Conservation (phyloP, 2,113 vertebrate genomes). For the Mionectes macconnelli region DNA sequence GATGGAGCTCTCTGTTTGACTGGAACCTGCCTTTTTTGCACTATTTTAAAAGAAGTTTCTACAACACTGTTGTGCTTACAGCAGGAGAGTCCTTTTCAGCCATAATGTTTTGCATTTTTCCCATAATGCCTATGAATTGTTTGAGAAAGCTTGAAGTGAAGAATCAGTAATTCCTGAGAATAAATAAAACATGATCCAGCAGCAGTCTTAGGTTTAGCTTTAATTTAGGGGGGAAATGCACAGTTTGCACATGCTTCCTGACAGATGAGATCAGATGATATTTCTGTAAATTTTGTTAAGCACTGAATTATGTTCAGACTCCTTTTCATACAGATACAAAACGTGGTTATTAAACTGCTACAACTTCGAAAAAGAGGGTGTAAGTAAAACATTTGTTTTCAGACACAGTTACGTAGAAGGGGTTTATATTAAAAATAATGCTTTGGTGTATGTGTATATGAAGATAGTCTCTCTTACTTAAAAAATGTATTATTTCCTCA, state of each 20-base stretch:
- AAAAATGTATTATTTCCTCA: neutral
- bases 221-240: neutral
- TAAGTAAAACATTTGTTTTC: neutral
- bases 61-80: neutral
- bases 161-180: neutral
- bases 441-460: neutral
- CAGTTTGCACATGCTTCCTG: neutral
- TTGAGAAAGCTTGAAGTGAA: neutral
- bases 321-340: neutral
- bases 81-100: neutral
- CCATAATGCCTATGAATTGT: neutral
- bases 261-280: neutral
- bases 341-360: neutral
- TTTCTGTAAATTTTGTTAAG: slow-evolving; percentile 1
- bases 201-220: neutral
- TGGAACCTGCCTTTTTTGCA: neutral
- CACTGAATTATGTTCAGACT: neutral
- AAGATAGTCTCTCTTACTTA: neutral
- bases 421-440: neutral
- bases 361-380: neutral
- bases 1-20: slow-evolving; percentile 2
- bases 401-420: neutral
- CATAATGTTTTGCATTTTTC: neutral
- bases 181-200: neutral
- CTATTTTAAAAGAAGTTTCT: neutral